Evolutionary conservation across 2,888 invertebrate genomes (phyloP).

Genomic region (Parnassius apollo): DNA sequence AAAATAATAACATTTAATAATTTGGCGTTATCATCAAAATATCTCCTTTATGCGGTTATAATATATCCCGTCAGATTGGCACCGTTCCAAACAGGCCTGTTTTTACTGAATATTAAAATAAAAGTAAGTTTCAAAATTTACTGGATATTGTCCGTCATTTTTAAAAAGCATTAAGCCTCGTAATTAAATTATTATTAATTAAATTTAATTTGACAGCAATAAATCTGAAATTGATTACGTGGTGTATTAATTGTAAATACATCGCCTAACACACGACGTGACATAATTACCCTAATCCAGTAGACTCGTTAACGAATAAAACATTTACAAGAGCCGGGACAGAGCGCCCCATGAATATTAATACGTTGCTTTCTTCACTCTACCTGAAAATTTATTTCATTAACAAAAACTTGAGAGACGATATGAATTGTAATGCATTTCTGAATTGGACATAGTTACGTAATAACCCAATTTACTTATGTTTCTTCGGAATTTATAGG

Average conservation of each 20-base stretch:
- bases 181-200: not conserved
- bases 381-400: constrained; percentile 78
- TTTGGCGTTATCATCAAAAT: too few relatives aligned
- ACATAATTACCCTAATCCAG: constrained; percentile 75
- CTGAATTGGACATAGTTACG: not conserved
- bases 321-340: constrained; percentile 72
- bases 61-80: not conserved
- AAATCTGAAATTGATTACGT: constrained; percentile 61
- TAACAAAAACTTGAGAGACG: constrained; percentile 49
- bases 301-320: constrained; percentile 78
- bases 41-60: not conserved
- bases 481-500: too few relatives aligned
- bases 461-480: too few relatives aligned
- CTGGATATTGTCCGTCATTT: not conserved
- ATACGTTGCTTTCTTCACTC: constrained; percentile 60
- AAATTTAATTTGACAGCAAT: constrained; percentile 24
- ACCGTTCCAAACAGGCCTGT: too few relatives aligned
- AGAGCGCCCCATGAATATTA: constrained; percentile 71
- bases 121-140: too few relatives aligned
- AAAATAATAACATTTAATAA: too few relatives aligned
- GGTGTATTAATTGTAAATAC: constrained; percentile 66
- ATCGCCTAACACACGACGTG: constrained; percentile 68
- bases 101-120: too few relatives aligned
- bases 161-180: too few relatives aligned
- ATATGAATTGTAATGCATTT: constrained; percentile 37